Conservation (phyloP, 2,113 vertebrate genomes). For the Cottus gobio region DNA sequence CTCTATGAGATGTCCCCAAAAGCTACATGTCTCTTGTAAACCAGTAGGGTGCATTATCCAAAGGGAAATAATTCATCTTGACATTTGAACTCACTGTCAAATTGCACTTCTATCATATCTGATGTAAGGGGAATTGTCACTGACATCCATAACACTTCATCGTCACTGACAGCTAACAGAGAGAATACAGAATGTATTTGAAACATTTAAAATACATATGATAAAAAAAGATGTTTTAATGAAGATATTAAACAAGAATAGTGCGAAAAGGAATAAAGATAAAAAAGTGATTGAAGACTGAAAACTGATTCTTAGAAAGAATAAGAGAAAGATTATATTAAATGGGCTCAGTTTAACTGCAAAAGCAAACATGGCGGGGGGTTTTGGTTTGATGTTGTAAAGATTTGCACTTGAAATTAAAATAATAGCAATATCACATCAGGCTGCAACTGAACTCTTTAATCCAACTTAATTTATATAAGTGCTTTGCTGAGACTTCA, state of each 20-base stretch:
- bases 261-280: not conserved
- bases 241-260: not conserved
- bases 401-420: not conserved
- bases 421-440: not conserved
- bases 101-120: slow-evolving; percentile 16
- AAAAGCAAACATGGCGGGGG: not conserved
- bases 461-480: not conserved
- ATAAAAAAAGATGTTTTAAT: not conserved
- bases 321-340: not conserved
- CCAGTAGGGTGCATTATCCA: not conserved
- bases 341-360: not conserved
- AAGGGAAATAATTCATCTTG: slow-evolving; percentile 7
- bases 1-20: slow-evolving; percentile 23
- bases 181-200: not conserved
- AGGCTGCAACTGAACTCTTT: not conserved
- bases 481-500: not conserved
- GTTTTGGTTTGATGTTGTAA: not conserved
- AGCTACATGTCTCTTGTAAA: slow-evolving; percentile 10
- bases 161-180: not conserved
- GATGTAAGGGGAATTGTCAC: slow-evolving; percentile 1
- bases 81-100: slow-evolving; percentile 37
- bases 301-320: not conserved
- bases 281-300: too few species aligned
- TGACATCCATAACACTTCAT: slow-evolving; percentile 1
- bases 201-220: not conserved